Percentiles rank a stretch among this genome's conserved stretches.
These are phyloP conservation scores for Cosmorhoe ocellata DNA, from an alignment of 2,888 invertebrate genomes.

Conservation along the genomic window DNA sequence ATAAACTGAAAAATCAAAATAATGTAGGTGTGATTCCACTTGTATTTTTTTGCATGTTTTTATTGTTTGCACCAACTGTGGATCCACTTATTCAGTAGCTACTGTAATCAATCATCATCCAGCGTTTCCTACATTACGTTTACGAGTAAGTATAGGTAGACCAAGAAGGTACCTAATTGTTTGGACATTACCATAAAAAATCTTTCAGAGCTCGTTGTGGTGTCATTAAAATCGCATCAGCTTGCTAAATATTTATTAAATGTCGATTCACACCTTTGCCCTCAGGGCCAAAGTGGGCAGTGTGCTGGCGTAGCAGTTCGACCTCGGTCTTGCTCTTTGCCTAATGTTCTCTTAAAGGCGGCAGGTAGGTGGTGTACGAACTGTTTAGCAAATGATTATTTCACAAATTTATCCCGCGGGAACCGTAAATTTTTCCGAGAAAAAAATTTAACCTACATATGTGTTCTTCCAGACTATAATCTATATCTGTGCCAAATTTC, in stretches of 20 bases:
- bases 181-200: constrained; percentile 30
- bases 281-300: constrained; percentile 39
- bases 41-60: no score
- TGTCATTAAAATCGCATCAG: constrained; percentile 76
- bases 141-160: background rate
- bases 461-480: no score
- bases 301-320: constrained; percentile 59
- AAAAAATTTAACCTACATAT: no score
- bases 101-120: constrained; percentile 15
- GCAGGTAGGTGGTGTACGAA: background rate
- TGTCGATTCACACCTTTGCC: constrained; percentile 76
- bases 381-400: no score
- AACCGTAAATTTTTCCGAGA: no score
- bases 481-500: no score
- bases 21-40: no score
- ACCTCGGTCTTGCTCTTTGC: constrained; percentile 41
- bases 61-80: background rate
- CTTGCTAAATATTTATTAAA: constrained; percentile 68
- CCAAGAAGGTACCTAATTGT: constrained; percentile 6
- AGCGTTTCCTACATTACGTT: constrained; percentile 24
- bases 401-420: no score
- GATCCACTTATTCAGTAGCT: background rate
- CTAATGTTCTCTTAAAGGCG: background rate
- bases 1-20: no score
- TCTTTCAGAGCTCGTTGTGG: constrained; percentile 33